Evolutionary conservation across 2,113 vertebrate genomes (phyloP).

Genomic region (cattle (Bos taurus)): DNA sequence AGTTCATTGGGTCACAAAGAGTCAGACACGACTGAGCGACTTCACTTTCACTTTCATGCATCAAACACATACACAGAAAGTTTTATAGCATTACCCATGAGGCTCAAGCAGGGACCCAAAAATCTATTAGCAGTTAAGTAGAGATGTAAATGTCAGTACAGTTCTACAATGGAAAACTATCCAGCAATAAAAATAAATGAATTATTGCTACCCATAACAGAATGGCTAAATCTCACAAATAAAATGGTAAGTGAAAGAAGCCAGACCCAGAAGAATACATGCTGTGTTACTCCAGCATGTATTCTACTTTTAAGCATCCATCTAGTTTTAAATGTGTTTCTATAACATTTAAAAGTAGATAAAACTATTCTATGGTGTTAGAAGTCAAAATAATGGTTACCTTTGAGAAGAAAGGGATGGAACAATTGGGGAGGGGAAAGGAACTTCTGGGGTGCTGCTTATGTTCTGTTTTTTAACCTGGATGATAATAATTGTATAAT

Average conservation of each 20-base stretch:
- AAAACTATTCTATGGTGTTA: not conserved
- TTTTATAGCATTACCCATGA: not conserved
- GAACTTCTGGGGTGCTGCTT: not conserved
- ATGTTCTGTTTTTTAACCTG: not conserved
- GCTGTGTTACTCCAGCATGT: not conserved
- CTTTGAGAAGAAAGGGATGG: not conserved
- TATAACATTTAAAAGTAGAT: not conserved
- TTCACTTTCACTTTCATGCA: not conserved
- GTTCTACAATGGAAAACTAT: not conserved
- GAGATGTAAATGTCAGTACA: not conserved
- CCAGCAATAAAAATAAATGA: not conserved
- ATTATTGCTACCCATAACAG: not conserved
- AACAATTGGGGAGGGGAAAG: not conserved
- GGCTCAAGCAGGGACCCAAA: not conserved
- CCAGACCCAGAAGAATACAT: not conserved
- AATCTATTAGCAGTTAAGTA: not conserved
- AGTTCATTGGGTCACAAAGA: too few species aligned
- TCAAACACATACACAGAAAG: not conserved
- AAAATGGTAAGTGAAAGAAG: not conserved
- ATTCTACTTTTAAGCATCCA: not conserved
- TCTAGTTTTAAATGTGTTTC: not conserved
- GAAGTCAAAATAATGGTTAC: not conserved
- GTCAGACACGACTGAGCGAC: too few species aligned
- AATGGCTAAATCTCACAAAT: not conserved
- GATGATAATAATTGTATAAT: not conserved